Base-by-base conservation (phyloP, 2,113 vertebrate genomes). In the Nyctereutes procyonoides region DNA sequence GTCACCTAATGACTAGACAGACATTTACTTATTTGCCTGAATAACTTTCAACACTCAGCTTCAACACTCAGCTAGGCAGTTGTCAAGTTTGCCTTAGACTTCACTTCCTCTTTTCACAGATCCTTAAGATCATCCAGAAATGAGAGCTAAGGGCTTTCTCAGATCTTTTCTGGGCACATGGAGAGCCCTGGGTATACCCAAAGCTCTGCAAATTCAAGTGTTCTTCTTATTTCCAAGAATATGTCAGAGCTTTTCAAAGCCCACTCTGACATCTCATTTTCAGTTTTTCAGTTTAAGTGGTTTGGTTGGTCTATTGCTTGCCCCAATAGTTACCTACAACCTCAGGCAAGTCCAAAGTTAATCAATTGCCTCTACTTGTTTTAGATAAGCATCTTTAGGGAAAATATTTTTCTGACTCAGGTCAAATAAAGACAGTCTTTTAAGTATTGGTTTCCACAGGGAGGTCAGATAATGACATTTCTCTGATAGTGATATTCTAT, bases 321-420 rank as follows among this genome's bases (percentile, higher is more conserved):
- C 8, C 13, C 17, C 28, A 85, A 7, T 67, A 76, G 30, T 69
- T 85, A 89, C 67, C 6, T 8, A 76, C 56, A 55, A 48, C n/a
- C 51, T 87, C 15, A 15, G 32, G 35, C 11, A 96, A 19, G 58
- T 74, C 20, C 83, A 69, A 73, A 92, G 73, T 67, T 74, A 76
- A 74, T 80, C 48, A 90, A 38, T 67, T 90, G 19, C 12, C 24
- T 89, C n/a, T 76, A 85, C 62, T 69, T n/a, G 53, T 88, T 96
- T 90, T 79, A 91, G 56, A 81, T 55, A 81, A 81, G 35, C 19
- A 67, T 4, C 19, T 5, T 53, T 10, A 35, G 35, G 9, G 32
- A 62, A 93, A 91, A 69, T 32, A 11, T 17, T 87, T 82, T 71
- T 76, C 38, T 69, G 43, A 56, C 38, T 48, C 43, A 26, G 60